Base-by-base conservation (phyloP, 2,113 vertebrate genomes). In the Ammodramus savannarum region DNA sequence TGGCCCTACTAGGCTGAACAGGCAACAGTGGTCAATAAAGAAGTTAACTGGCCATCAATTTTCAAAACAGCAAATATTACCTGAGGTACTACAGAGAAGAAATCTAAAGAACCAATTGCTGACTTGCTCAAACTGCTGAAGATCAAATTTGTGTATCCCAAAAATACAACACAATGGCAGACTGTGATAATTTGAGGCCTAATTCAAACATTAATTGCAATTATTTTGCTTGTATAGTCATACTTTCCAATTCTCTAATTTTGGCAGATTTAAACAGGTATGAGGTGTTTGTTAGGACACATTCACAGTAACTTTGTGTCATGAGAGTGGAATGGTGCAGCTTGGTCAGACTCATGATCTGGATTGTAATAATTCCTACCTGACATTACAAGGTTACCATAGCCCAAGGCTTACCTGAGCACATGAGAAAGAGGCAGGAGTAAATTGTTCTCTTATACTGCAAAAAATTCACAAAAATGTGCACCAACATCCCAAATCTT, bases 281-380 rank as follows among this genome's bases (percentile, higher is more conserved):
- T 46, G 46, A 59, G 46, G 51, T 54, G 86, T 90, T 77, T 88
- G 62, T 90, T 83, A 69, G 67, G 67, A 80, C 74, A 72, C 82
- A 91, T 93, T 88, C 78, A 66, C 1, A 3, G 46, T 11, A 86
- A 69, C 59, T 76, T 85, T 25, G 27, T 2, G 1, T 95, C 88
- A 76, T n/a, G 58, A 69, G 75, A 88, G 54, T 39, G 68, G 72
- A 90, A 93, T 36, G 71, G 89, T 90, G 55, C 72, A 71, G 75
- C 39, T 83, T 93, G 92, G 92, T 67, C 51, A 92, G 58, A 84
- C 67, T 74, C 86, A 83, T 83, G 44, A 90, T 73, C 46, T 90
- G 75, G 67, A 88, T 67, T 90, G 67, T 17, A 92, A 5, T 73
- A 93, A 94, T 88, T 94, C 63, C 63, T 86, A 58, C 0, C 6